Percentiles rank a stretch among this genome's conserved stretches.
phyloP scores from a whole-genome alignment of 2,113 vertebrate genomes.

The Choloepus hoffmanni region DNA sequence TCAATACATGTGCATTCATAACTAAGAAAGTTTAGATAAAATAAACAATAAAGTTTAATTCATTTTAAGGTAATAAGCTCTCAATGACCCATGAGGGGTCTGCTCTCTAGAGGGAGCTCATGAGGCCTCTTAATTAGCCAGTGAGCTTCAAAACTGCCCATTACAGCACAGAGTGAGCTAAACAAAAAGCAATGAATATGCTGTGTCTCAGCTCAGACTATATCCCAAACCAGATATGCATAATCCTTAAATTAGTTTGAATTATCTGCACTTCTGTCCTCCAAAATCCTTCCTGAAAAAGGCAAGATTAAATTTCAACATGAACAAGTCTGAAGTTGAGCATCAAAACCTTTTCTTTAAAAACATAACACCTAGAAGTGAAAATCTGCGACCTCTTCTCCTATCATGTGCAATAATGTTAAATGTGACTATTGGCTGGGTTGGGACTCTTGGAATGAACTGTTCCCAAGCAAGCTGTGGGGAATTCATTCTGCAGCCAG shows the following conservation, averaged over 20 bases:
- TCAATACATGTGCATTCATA: slow-evolving; percentile 38
- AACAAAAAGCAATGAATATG: neutral
- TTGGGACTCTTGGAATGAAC: neutral
- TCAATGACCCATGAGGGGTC: neutral
- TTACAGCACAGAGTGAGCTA: neutral
- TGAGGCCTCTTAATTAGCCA: neutral
- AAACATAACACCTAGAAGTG: neutral
- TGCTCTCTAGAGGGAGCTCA: neutral
- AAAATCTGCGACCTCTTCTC: neutral
- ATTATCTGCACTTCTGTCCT: neutral
- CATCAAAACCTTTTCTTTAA: slow-evolving; percentile 15
- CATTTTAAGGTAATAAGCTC: slow-evolving; percentile 43
- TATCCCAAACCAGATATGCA: neutral
- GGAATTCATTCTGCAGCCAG: neutral
- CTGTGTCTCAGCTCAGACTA: fast-evolving
- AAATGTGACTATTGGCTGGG: neutral
- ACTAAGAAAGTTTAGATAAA: slow-evolving; percentile 52
- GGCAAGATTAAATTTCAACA: neutral
- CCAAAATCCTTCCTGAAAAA: neutral
- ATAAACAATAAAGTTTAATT: slow-evolving; percentile 44
- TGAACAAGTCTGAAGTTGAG: neutral
- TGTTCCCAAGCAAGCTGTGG: neutral
- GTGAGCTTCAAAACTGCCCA: neutral
- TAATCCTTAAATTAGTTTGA: neutral
- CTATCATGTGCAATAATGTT: neutral